A percentile compares a stretch with the other conserved stretches of the same genome.
Conservation (phyloP, 2,888 invertebrate genomes). For the Patella depressa region DNA sequence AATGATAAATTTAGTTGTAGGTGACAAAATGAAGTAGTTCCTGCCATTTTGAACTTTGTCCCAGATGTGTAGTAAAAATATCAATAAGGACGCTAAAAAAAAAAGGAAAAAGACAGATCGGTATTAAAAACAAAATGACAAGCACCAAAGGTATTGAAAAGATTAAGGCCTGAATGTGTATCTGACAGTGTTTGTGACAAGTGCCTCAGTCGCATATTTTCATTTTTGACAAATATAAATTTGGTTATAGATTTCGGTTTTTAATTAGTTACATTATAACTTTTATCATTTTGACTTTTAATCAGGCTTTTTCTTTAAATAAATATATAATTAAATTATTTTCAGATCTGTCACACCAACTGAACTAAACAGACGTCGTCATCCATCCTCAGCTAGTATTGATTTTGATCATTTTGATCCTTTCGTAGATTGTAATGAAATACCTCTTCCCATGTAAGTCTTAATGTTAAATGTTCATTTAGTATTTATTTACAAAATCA, state of each 20-base stretch:
- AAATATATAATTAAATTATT: background rate
- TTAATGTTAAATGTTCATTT: background rate
- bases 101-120: too few species aligned
- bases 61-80: too few species aligned
- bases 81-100: too few species aligned
- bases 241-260: background rate
- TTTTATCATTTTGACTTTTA: background rate
- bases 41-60: too few species aligned
- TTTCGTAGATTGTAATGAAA: slow-evolving; percentile 59
- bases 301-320: background rate
- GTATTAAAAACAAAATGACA: too few species aligned
- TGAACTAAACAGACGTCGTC: slow-evolving; percentile 61
- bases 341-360: slow-evolving; percentile 64
- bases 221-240: background rate
- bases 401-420: slow-evolving; percentile 61
- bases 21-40: too few species aligned
- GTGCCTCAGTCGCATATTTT: too few species aligned
- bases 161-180: too few species aligned
- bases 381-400: slow-evolving; percentile 60
- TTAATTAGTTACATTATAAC: background rate
- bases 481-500: background rate
- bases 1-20: too few species aligned
- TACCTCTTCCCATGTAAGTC: slow-evolving; percentile 64
- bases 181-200: too few species aligned
- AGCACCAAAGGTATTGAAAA: too few species aligned